Evolutionary conservation across 2,113 vertebrate species (phyloP).

Genomic region (Tenebrosternarchus preto): DNA sequence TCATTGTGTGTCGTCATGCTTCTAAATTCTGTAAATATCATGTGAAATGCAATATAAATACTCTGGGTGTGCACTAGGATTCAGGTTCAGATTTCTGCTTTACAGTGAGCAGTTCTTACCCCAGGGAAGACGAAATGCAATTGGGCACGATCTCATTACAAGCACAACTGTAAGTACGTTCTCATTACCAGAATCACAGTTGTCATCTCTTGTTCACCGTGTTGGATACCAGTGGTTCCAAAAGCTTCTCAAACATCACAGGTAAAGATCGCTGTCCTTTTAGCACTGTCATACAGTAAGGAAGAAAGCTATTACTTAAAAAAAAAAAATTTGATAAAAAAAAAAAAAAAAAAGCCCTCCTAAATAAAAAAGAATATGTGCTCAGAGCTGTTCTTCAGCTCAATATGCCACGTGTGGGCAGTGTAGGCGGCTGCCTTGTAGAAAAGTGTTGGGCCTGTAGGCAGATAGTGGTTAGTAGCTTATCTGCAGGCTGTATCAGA

Average conservation of each 20-base stretch:
- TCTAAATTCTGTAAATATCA: no score
- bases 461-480: not conserved
- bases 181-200: not conserved
- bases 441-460: not conserved
- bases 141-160: no score
- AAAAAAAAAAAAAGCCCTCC: no score
- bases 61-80: not conserved
- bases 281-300: not conserved
- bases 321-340: no score
- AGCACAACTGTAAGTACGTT: not conserved
- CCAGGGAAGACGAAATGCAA: no score
- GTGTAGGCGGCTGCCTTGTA: conserved; percentile 37
- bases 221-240: not conserved
- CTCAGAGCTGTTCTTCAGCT: conserved; percentile 33
- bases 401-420: conserved; percentile 25
- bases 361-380: not conserved
- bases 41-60: no score
- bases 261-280: not conserved
- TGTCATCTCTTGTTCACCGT: not conserved
- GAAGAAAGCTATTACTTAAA: not conserved
- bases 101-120: not conserved
- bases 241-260: not conserved
- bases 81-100: not conserved
- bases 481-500: conserved; percentile 6
- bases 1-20: not conserved